Evolutionary conservation across 53 echinoderm and acorn worm species (phyloP), one percentile per base, ranked within the genome.

Genomic region (Holothuria leucospilota): DNA sequence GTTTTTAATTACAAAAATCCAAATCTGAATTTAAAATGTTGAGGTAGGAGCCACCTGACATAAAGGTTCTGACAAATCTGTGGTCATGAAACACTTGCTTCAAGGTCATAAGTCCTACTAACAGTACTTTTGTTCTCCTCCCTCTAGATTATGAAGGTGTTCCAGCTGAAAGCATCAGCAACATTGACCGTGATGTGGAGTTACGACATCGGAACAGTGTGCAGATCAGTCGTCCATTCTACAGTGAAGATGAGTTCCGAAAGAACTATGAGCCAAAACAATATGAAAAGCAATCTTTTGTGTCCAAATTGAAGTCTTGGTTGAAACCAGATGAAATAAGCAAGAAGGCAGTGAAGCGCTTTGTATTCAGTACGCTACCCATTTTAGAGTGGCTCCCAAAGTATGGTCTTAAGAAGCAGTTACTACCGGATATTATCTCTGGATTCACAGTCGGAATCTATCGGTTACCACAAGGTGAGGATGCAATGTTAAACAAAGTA

Each of bases 201-300:
- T 59, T 90, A 40, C 30, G 81, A 20, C 85, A 85, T 16, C 74
- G 85, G 7, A 39, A 85, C 6, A 80, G 56, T 34, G 86, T 96
- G 29, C 77, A 85, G 28, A 89, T 96, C 69, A 89, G 82, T 26
- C 88, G 96, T 29, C 96, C 94, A 25, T 87, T 88, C 8, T 96
- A 96, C 91, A 96, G 80, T 10, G 96, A 96, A 80, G 87, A 94
- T 46, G 79, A 69, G 15, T 96, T 96, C 67, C 85, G 86, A 30
- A 72, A 88, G 21, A 86, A 87, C 68, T 94, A 94, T 68, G 84
- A 90, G 62, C 86, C 87, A 51, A 90, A 41, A 5, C 60, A 85
- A 59, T 63, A 77, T 30, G 82, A 85, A 68, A 77, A 84, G 34
- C 75, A 69, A 27, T 59, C 86, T 38, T 6, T 87, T n/a, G 52